Evolutionary conservation across 2,113 vertebrate genomes (phyloP), one percentile per base, ranked within the genome.

Genomic region (Perccottus glenii): DNA sequence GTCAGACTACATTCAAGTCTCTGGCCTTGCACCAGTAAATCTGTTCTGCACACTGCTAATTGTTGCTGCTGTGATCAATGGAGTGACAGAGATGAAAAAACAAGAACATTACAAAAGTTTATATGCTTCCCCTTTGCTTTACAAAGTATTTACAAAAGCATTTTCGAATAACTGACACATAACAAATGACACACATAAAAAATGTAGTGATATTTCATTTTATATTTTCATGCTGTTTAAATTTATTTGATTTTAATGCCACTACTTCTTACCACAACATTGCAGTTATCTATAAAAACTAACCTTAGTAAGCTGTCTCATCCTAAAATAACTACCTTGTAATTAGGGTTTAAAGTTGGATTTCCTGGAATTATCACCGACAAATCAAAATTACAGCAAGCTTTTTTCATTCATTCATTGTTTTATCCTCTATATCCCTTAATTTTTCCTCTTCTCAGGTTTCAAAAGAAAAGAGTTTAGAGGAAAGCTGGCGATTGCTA

Each of bases 381-480:
- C 44, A 56, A 69, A 53, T 62, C 6, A 15, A 68, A 11, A 53
- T 51, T 43, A 19, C 46, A 52, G 33, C 10, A 66, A 59, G 60
- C 15, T 60, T 48, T 47, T 53, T 4, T 15, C 2, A 7, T 74
- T 10, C 3, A 61, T 15, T 9, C 10, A 53, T 32, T 47, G 3
- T 51, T 27, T 27, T 47, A 61, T 12, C 44, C 14, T 77, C 7
- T 52, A 10, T 56, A 9, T 63, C 55, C 60, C 2, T 9, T 1
- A 32, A 27, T 32, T 3, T 60, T 45, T 59, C 16, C 36, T 46
- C 64, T 5, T 48, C 9, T 52, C 85, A 99, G 98, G 97, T 52
- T 99, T 99, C 86, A 94, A 91, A 77, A 95, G 96, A 62, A 99
- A 98, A 64, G 97, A 99, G 82, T 99, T 99, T 59, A 94, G 98